Conservation (phyloP, 1,140 invertebrate genomes). For the Bactericera cockerelli region DNA sequence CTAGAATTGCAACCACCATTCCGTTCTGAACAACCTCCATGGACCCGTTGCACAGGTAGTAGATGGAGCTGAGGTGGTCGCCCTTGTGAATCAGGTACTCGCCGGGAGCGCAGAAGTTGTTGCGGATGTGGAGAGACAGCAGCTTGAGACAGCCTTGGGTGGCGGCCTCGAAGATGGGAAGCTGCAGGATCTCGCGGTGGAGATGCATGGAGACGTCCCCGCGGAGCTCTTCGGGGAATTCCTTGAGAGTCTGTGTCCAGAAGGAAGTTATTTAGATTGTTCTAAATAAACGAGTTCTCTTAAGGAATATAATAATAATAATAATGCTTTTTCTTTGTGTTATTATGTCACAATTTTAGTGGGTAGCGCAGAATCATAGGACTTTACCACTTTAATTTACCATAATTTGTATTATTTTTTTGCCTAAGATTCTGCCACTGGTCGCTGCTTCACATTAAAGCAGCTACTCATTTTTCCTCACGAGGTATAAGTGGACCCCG, state of each 20-base stretch:
- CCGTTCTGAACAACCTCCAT: slow-evolving; percentile 97
- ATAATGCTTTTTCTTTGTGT: no score
- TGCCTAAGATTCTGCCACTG: no score
- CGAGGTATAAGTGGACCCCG: no score
- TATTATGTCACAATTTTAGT: no score
- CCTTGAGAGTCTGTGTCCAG: slow-evolving; percentile 76
- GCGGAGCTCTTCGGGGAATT: slow-evolving; percentile 88
- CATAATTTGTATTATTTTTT: no score
- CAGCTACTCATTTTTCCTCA: no score
- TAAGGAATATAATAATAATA: no score
- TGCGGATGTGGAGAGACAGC: slow-evolving; percentile 73
- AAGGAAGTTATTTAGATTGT: no score
- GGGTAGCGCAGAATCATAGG: no score
- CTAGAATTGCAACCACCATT: slow-evolving; percentile 95
- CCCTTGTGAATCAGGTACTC: slow-evolving; percentile 94
- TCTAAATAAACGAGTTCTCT: no score
- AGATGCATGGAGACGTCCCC: slow-evolving; percentile 92
- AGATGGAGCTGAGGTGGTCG: slow-evolving; percentile 88
- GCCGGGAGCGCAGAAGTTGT: slow-evolving; percentile 88
- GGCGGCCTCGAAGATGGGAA: slow-evolving; percentile 85
- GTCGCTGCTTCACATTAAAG: no score
- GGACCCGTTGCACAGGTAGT: slow-evolving; percentile 92
- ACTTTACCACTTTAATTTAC: no score
- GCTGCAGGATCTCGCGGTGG: slow-evolving; percentile 80
- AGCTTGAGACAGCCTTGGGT: slow-evolving; percentile 85